Evolutionary conservation across 2,888 invertebrate species (phyloP).

Genomic region (Archips xylosteana): DNA sequence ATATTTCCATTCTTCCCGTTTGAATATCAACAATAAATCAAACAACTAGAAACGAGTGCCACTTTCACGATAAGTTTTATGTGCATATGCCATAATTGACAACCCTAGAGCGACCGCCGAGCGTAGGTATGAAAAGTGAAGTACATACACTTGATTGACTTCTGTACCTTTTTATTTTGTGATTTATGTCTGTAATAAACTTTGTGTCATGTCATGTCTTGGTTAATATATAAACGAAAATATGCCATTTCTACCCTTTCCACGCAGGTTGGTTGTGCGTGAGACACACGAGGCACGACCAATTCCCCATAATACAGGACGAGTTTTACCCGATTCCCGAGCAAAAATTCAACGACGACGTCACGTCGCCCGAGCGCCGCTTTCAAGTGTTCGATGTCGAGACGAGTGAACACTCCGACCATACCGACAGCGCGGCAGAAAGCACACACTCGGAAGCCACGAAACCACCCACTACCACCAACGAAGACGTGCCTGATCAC

Average conservation of each 20-base stretch:
- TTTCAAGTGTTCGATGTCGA: constrained; percentile 71
- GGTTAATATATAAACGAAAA: not conserved
- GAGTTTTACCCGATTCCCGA: constrained; percentile 84
- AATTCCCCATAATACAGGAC: constrained; percentile 91
- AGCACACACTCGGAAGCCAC: constrained; percentile 72
- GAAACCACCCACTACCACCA: constrained; percentile 54
- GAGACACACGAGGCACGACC: constrained; percentile 90
- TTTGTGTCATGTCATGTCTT: not conserved
- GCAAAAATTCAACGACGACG: constrained; percentile 61
- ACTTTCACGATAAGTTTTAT: too few species aligned
- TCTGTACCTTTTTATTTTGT: too few species aligned
- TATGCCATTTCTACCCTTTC: not conserved
- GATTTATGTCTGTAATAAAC: too few species aligned
- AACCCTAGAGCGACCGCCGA: too few species aligned
- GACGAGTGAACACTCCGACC: constrained; percentile 78
- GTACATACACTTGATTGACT: too few species aligned
- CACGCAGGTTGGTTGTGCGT: constrained; percentile 90
- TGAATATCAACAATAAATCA: too few species aligned
- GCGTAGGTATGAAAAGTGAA: too few species aligned
- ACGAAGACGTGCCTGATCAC: constrained; percentile 67
- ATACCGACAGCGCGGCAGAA: constrained; percentile 78
- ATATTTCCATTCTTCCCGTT: too few species aligned
- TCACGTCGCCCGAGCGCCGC: constrained; percentile 69
- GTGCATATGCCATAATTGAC: too few species aligned
- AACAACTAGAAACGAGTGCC: too few species aligned